These are phyloP conservation scores for Lasioglossum baleicum DNA, from an alignment of 1,140 invertebrate species.

Conservation along the genomic window DNA sequence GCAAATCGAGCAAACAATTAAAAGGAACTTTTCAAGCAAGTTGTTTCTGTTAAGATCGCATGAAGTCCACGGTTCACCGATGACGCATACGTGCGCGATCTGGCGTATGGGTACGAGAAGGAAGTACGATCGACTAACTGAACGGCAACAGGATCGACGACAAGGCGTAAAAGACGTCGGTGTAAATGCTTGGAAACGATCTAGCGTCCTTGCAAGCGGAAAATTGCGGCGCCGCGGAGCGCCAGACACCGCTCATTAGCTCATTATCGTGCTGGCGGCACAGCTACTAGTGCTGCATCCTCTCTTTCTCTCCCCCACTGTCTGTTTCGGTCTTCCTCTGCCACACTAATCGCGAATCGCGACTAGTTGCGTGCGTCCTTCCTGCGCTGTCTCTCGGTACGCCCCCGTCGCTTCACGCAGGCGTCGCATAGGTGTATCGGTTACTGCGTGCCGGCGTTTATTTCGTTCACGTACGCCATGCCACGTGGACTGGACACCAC, in stretches of 20 bases:
- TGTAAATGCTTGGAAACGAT: conserved; percentile 8
- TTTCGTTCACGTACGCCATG: neutral
- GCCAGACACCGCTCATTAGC: conserved; percentile 59
- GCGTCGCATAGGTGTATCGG: conserved; percentile 44
- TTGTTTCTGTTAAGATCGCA: too few species aligned
- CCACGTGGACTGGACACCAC: conserved; percentile 36
- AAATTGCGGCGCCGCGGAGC: conserved; percentile 53
- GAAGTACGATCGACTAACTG: neutral
- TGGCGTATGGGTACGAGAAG: too few species aligned
- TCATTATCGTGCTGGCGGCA: conserved; percentile 47
- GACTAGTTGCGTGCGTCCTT: neutral
- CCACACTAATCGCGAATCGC: neutral
- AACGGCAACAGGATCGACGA: neutral
- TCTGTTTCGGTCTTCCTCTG: neutral
- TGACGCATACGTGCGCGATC: too few species aligned
- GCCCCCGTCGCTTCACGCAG: conserved; percentile 44
- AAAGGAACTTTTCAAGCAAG: too few species aligned
- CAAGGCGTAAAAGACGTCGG: neutral
- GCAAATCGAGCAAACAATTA: too few species aligned
- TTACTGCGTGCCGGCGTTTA: conserved; percentile 27
- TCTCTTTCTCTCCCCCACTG: neutral
- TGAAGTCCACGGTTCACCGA: too few species aligned
- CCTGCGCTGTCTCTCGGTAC: conserved; percentile 6
- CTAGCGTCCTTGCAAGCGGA: conserved; percentile 49
- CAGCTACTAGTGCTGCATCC: conserved; percentile 32